Percentiles rank a stretch among this genome's conserved stretches.
These are phyloP conservation scores for Smittia sp. DNA, from an alignment of 2,888 invertebrate genomes.

Conservation along the genomic window DNA sequence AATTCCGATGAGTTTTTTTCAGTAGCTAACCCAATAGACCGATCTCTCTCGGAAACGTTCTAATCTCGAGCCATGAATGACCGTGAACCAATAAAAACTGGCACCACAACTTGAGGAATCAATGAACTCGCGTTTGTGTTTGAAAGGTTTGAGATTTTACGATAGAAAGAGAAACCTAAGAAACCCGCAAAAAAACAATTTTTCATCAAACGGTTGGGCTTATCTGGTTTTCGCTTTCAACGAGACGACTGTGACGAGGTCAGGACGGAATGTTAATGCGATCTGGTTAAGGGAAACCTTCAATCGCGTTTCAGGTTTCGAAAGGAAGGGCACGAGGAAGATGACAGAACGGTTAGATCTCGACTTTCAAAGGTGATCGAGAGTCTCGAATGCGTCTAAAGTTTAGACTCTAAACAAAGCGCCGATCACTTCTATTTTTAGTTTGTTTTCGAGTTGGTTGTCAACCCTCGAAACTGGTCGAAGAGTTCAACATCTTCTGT, in stretches of 20 bases:
- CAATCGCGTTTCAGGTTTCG: no score
- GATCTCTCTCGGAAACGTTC: not conserved
- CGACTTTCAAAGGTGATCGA: no score
- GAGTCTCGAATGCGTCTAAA: no score
- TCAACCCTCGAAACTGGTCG: not conserved
- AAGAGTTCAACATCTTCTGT: not conserved
- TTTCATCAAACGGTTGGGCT: not conserved
- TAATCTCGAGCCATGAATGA: not conserved
- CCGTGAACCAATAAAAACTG: not conserved
- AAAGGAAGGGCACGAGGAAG: no score
- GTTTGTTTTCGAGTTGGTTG: not conserved
- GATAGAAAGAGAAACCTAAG: not conserved
- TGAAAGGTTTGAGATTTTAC: not conserved
- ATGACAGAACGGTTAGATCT: no score
- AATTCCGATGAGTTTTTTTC: no score
- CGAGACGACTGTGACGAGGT: not conserved
- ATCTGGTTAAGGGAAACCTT: not conserved
- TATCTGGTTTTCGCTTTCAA: constrained; percentile 11
- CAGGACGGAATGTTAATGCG: not conserved
- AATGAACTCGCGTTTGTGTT: not conserved
- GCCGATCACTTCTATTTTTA: not conserved
- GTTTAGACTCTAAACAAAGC: not conserved
- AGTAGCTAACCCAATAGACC: no score
- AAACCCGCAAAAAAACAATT: not conserved
- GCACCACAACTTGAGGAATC: not conserved